Conservation (phyloP, 2,797 vertebrate genomes). For the Lindbergichthys nudifrons region DNA sequence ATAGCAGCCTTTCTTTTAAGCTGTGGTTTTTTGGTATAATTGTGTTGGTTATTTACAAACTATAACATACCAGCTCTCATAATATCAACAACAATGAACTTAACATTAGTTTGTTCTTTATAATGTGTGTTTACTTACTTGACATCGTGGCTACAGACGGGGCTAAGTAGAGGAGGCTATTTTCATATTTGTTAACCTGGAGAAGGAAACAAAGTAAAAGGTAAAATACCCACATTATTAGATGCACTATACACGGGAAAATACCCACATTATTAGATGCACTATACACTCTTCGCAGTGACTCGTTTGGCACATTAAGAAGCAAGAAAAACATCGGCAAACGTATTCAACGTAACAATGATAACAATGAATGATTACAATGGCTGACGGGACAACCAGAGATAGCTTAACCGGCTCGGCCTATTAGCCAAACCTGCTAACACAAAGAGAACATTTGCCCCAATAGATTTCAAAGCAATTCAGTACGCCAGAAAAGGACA, state of each 20-base stretch:
- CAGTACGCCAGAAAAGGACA: rapidly evolving
- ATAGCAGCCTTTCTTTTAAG: too few species aligned
- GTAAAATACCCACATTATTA: background rate
- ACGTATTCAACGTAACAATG: background rate
- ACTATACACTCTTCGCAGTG: rapidly evolving
- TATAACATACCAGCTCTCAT: background rate
- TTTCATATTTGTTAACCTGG: conserved; percentile 44
- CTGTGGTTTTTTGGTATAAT: too few species aligned
- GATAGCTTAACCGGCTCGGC: conserved; percentile 6
- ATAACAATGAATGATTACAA: conserved; percentile 2
- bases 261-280: background rate
- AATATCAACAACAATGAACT: background rate
- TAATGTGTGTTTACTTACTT: conserved; percentile 85
- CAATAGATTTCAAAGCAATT: rapidly evolving
- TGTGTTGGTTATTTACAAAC: too few species aligned
- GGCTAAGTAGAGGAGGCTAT: conserved; percentile 53
- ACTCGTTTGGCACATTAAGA: background rate
- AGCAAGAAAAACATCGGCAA: background rate
- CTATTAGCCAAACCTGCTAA: conserved; percentile 27
- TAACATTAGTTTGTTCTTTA: background rate
- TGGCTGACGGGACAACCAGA: conserved; percentile 8
- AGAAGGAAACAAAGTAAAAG: background rate
- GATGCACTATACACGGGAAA: too few species aligned
- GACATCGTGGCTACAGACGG: conserved; percentile 88
- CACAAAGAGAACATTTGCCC: background rate